Base-by-base conservation (phyloP, 2,797 vertebrate genomes). In the Eurystomus glaucurus region DNA sequence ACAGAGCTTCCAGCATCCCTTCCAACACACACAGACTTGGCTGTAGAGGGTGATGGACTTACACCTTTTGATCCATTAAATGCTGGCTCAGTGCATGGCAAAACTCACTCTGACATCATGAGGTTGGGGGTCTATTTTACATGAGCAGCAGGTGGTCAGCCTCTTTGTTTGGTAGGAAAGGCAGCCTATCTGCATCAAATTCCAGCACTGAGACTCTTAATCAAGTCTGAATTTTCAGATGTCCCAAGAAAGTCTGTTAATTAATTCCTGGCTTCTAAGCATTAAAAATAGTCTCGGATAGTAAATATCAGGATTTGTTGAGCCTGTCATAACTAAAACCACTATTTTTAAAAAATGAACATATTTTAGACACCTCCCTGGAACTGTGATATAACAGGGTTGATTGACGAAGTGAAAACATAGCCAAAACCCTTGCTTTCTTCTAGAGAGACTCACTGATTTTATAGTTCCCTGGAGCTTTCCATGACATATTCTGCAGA, bases 121-220 rank as follows among this genome's bases (percentile, higher is more conserved):
- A 96, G 81, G n/a, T 77, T 96, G 92, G 84, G 74, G 39, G 55
- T 85, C 88, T 94, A 82, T 97, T 95, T 96, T 64, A 77, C 35
- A 74, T 9, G 3, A 89, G 71, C 92, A 95, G 94, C 92, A 94
- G 92, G 93, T 0, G n/a, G 74, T 76, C 31, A 0, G 23, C 28
- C 46, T 88, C 85, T 90, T 94, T 95, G 95, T 96, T 55, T 72
- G 64, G 18, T 28, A 94, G 77, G 66, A 93, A 60, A 84, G 80
- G 65, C 91, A 94, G 93, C 19, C 76, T 60, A 79, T 91, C 94
- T 52, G 48, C 80, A 82, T 70, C 55, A 64, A 93, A 90, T 97
- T 96, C 95, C 94, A 90, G n/a, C 80, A 92, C 66, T 28, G 43
- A 85, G 62, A 52, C 31, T 75, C 58, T 88, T 61, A 79, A 88